Conservation (phyloP, 2,797 vertebrate species). For the Hoplostethus mediterraneus region DNA sequence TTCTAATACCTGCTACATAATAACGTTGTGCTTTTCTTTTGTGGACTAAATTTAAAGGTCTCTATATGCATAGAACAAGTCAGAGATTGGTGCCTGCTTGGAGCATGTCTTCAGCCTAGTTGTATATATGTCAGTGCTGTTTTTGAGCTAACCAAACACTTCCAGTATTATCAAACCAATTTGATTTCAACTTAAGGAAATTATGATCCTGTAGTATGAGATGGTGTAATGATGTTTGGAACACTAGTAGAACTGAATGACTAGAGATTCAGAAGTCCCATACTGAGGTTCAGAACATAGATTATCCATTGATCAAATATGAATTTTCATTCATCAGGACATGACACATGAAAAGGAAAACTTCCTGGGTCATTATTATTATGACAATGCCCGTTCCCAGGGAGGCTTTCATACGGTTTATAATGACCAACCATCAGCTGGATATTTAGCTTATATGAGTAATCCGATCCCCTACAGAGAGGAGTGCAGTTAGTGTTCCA, state of each 20-base stretch:
- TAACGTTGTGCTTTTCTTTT: neutral
- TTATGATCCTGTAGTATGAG: neutral
- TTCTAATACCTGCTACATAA: neutral
- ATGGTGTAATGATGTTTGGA: neutral
- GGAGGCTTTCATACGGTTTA: conserved; percentile 45
- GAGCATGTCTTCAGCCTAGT: too few relatives aligned
- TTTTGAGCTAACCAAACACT: too few relatives aligned
- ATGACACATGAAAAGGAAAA: too few relatives aligned
- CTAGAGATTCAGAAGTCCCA: neutral
- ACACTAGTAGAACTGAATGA: neutral
- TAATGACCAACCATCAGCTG: conserved; percentile 40
- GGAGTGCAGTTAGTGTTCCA: conserved; percentile 69
- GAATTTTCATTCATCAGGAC: too few relatives aligned
- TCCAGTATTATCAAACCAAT: neutral
- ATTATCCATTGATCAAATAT: too few relatives aligned
- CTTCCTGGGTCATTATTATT: neutral
- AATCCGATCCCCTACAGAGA: conserved; percentile 54
- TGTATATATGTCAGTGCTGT: too few relatives aligned
- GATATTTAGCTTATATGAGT: conserved; percentile 50
- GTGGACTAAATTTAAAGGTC: too few relatives aligned
- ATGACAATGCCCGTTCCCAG: conserved; percentile 5
- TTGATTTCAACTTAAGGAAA: neutral
- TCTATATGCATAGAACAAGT: too few relatives aligned
- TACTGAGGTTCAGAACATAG: neutral
- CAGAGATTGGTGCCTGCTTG: too few relatives aligned